Evolutionary conservation across 2,113 vertebrate species (phyloP).

Genomic region (Otus sunia): DNA sequence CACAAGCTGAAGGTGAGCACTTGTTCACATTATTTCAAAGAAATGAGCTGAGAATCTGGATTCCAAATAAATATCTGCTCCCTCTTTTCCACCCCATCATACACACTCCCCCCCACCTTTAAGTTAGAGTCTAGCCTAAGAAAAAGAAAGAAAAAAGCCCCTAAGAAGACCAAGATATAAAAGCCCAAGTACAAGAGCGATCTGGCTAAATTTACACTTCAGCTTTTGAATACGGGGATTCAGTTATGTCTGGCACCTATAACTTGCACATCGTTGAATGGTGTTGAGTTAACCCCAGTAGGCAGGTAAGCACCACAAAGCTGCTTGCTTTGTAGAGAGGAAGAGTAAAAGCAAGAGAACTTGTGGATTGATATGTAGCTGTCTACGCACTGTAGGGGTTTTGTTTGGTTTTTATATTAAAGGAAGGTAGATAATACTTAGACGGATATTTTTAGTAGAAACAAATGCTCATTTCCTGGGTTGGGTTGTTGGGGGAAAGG

Average conservation of each 20-base stretch:
- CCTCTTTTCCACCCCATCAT: neutral
- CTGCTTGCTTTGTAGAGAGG: neutral
- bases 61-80: neutral
- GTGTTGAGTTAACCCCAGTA: neutral
- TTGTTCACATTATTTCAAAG: neutral
- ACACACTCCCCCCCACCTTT: neutral
- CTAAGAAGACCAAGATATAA: neutral
- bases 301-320: neutral
- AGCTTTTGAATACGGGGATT: neutral
- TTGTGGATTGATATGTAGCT: neutral
- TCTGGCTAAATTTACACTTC: neutral
- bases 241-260: neutral
- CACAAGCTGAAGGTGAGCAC: neutral
- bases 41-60: neutral
- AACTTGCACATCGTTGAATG: neutral
- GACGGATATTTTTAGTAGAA: neutral
- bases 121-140: neutral
- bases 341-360: neutral
- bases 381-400: neutral
- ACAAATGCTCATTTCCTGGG: neutral
- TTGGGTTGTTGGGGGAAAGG: neutral
- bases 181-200: neutral
- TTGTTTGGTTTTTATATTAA: neutral
- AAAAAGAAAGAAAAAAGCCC: neutral
- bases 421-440: neutral